phyloP scores from a whole-genome alignment of 2,888 invertebrate genomes.

The Odontomyia ornata region DNA sequence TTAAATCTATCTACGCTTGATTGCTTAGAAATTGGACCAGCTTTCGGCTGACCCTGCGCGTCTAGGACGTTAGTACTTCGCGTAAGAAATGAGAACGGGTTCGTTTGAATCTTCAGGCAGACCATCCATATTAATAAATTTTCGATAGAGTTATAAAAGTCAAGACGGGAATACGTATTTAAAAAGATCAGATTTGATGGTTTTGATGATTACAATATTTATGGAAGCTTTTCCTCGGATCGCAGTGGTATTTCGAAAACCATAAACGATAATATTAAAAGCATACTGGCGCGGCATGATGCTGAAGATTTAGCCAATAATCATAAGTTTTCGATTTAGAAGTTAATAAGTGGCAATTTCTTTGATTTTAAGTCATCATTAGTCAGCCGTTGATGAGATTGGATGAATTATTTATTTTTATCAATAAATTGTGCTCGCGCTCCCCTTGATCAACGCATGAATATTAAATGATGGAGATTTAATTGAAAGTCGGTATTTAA shows the following conservation, averaged over 20 bases:
- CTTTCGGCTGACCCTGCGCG: neutral
- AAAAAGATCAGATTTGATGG: constrained; percentile 38
- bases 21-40: neutral
- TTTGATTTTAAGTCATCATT: constrained; percentile 30
- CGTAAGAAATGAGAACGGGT: neutral
- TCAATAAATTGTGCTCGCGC: constrained; percentile 4
- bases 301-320: constrained; percentile 27
- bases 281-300: constrained; percentile 5
- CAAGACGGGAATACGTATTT: constrained; percentile 34
- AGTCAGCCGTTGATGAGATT: constrained; percentile 25
- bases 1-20: constrained; percentile 2
- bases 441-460: neutral
- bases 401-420: constrained; percentile 33
- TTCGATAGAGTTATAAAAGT: constrained; percentile 45
- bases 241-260: neutral
- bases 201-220: constrained; percentile 34
- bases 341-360: constrained; percentile 41
- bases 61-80: neutral
- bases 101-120: neutral
- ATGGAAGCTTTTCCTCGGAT: constrained; percentile 31
- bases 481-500: neutral
- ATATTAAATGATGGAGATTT: constrained; percentile 32
- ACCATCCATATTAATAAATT: constrained; percentile 29
- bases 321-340: constrained; percentile 43
- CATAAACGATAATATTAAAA: constrained; percentile 37